Evolutionary conservation across 2,888 invertebrate genomes (phyloP), one percentile per base, ranked within the genome.

Genomic region (Tipula confusa): DNA sequence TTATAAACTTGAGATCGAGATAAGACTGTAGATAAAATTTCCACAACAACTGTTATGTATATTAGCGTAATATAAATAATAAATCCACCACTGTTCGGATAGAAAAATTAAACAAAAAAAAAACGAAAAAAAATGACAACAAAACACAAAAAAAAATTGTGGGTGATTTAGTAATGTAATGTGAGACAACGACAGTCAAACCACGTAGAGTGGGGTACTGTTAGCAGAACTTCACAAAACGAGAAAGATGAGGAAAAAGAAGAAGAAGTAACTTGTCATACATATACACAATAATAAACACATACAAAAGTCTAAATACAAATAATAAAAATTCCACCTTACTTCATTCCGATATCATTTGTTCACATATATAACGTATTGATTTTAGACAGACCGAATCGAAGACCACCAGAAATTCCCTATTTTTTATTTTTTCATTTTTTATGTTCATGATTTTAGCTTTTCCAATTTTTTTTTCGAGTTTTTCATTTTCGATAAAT

Each of bases 351-450:
- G 64, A 64, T 64, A 64, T 24, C 11, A 64, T 64, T 64, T 64
- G 18, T 64, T 64, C n/a, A n/a, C n/a, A 64, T 64, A 24, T 64
- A 24, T 24, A n/a, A 24, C 64, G 64, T 64, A 64, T 64, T 24
- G 64, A 64, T 64, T 64, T 64, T 64, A 64, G 64, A 64, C 64
- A 64, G 64, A 64, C 64, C 64, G 64, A 64, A 64, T 64, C 64
- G 64, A 64, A 64, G 64, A 64, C 64, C 64, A 64, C 64, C 64
- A 64, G 64, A 64, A 64, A 64, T 64, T 64, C 24, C 64, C 64
- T 64, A 64, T 48, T 48, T 48, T 48, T 18, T 24, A 18, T 5
- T 48, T 48, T 43, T 43, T 43, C 15, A 15, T n/a, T 43, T 43
- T 43, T 64, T 64, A 24, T 64, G 64, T 64, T 64, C 64, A 64